Base-by-base conservation (phyloP, 2,113 vertebrate species). In the Myiozetetes cayanensis region DNA sequence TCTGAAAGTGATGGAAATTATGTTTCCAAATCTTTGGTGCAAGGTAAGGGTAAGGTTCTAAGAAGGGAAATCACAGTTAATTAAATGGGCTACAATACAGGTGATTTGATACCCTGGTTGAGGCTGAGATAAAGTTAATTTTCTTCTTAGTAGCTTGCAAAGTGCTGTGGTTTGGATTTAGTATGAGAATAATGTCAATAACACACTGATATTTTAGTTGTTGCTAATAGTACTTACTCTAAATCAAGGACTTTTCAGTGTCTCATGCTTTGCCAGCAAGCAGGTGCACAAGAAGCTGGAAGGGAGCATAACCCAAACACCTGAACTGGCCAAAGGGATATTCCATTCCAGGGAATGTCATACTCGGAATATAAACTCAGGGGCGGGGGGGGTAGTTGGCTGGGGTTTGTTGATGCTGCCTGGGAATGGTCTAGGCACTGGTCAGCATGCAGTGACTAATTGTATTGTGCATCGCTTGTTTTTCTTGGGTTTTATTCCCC, bases 381-480 rank as follows among this genome's bases (percentile, higher is more conserved):
- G 46, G 15, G 5, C 4, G 28, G 7, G 4, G 44, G 44, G 44
- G 44, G 28, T 7, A 53, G 24, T 53, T 53, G 30, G 5, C 53
- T 67, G 13, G 16, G 15, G 4, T 8, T 17, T 75, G 33, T 28
- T 67, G 16, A 25, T 21, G 13, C 33, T 75, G 28, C 4, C 14
- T 17, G 31, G 37, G 18, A 58, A 33, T 0, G 1, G 9, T 37
- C 49, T 56, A 49, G 13, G 31, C 6, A 33, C 15, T 58, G 18
- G 8, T 61, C 16, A 75, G 13, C 23, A 25, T 39, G 23, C 17
- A 7, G 8, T 30, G 23, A 46, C 10, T 39, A 44, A 59, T 9
- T 46, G 4, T n/a, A 46, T 14, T 46, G 15, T 17, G 15, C 12
- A 39, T 53, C 1, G 0, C 11, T 47, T 53, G 2, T 71, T 62